Conservation (phyloP, 1,140 invertebrate species). For the Bombyx mandarina region DNA sequence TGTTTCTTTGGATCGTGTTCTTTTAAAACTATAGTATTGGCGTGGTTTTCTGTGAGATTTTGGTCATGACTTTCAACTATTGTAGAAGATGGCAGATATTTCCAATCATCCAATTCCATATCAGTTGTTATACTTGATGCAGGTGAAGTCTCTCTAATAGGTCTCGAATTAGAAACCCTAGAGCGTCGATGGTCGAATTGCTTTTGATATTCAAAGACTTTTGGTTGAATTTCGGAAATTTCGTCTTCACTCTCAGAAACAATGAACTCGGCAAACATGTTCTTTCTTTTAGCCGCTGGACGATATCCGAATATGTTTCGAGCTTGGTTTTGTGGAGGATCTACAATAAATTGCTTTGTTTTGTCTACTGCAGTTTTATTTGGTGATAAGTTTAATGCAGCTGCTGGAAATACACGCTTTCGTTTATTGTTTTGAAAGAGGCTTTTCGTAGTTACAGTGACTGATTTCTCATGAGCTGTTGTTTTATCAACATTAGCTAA, state of each 20-base stretch:
- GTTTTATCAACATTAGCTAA: slow-evolving; percentile 30
- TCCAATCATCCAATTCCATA: slow-evolving; percentile 54
- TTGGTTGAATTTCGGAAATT: slow-evolving; percentile 47
- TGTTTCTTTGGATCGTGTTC: too few relatives aligned
- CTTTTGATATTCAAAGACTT: slow-evolving; percentile 41
- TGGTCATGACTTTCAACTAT: slow-evolving; percentile 27
- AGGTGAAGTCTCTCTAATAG: slow-evolving; percentile 22
- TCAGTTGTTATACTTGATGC: slow-evolving; percentile 41
- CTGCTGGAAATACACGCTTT: slow-evolving; percentile 40
- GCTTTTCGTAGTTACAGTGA: slow-evolving; percentile 34
- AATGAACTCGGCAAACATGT: slow-evolving; percentile 53
- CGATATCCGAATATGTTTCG: slow-evolving; percentile 44
- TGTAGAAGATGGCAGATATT: slow-evolving; percentile 49
- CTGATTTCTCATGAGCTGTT: slow-evolving; percentile 30
- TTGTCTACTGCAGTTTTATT: slow-evolving; percentile 44
- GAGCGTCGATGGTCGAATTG: slow-evolving; percentile 16
- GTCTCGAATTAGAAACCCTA: slow-evolving; percentile 17
- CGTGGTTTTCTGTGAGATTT: background rate
- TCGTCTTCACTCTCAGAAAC: slow-evolving; percentile 56
- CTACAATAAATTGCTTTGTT: slow-evolving; percentile 27
- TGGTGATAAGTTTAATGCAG: slow-evolving; percentile 36
- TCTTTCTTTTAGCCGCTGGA: slow-evolving; percentile 40
- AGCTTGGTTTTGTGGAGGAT: slow-evolving; percentile 27
- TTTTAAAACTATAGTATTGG: too few relatives aligned
- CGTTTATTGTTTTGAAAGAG: slow-evolving; percentile 29